Percentiles rank a stretch among this genome's conserved stretches.
Evolutionary conservation across 2,888 invertebrate species (phyloP).

Genomic region (Eristalinus sepulchralis): DNA sequence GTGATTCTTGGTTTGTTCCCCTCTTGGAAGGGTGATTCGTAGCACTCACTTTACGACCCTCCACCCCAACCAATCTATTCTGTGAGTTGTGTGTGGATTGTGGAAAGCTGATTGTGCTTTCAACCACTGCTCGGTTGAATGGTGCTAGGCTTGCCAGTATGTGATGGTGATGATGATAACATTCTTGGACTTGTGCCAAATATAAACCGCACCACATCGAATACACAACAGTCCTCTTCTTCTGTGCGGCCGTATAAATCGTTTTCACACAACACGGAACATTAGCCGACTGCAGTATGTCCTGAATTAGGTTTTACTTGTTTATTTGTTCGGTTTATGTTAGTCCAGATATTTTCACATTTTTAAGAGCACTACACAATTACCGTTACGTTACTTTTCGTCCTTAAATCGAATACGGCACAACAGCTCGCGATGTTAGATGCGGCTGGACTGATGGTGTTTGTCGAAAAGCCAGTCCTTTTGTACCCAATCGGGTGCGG

Average conservation of each 20-base stretch:
- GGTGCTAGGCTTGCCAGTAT: background rate
- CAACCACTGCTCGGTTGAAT: background rate
- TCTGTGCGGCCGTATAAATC: background rate
- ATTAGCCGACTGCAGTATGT: background rate
- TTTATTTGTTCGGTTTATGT: background rate
- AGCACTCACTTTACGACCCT: background rate
- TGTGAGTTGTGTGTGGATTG: constrained; percentile 30
- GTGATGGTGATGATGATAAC: background rate
- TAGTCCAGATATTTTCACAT: background rate
- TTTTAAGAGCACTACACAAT: background rate
- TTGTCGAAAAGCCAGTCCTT: constrained; percentile 37
- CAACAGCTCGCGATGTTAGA: constrained; percentile 55
- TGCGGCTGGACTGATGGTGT: constrained; percentile 58
- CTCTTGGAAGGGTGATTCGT: constrained; percentile 30
- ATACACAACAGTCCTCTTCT: background rate
- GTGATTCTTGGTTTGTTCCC: background rate
- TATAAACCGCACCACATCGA: constrained; percentile 23
- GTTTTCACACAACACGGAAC: constrained; percentile 35
- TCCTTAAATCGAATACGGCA: background rate
- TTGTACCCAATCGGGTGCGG: constrained; percentile 31
- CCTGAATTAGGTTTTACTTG: background rate
- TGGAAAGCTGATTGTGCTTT: constrained; percentile 41
- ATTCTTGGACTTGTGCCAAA: constrained; percentile 51
- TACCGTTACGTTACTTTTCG: background rate
- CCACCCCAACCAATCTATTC: background rate